Percentiles rank a stretch among this genome's conserved stretches.
Conservation (phyloP, 2,797 vertebrate genomes). For the Spheniscus humboldti region DNA sequence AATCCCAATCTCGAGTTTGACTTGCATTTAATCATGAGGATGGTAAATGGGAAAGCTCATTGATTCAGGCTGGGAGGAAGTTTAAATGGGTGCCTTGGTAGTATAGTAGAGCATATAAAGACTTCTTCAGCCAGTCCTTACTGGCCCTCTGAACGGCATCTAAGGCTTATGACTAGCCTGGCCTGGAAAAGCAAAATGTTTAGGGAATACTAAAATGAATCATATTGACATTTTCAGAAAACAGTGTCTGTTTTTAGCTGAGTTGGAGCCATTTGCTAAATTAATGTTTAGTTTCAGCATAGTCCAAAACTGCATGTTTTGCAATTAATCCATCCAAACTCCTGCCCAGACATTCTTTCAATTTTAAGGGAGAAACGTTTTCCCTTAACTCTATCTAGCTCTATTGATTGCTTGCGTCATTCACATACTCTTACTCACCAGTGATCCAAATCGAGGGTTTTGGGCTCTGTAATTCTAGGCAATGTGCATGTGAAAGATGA, state of each 20-base stretch:
- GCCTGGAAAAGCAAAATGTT: not conserved
- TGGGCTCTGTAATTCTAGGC: not conserved
- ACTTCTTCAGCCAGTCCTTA: not conserved
- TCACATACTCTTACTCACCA: not conserved
- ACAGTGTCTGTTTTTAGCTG: not conserved
- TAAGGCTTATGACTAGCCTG: not conserved
- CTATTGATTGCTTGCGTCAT: not conserved
- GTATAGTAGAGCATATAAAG: not conserved
- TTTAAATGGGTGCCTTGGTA: not conserved
- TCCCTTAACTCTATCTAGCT: not conserved
- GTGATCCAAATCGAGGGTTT: not conserved
- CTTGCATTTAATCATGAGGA: not conserved
- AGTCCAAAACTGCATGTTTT: not conserved
- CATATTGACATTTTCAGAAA: constrained; percentile 3
- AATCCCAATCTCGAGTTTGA: not conserved
- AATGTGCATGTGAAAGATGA: not conserved
- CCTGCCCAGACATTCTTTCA: not conserved
- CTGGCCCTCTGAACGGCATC: not conserved
- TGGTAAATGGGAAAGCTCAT: not conserved
- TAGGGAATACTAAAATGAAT: constrained; percentile 1
- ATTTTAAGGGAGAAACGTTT: not conserved
- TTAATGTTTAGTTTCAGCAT: not conserved
- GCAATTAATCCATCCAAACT: not conserved
- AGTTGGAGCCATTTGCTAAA: not conserved
- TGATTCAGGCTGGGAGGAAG: not conserved